A percentile compares a stretch with the other conserved stretches of the same genome.
phyloP scores from a whole-genome alignment of 2,113 vertebrate species.

The Notiomystis cincta region DNA sequence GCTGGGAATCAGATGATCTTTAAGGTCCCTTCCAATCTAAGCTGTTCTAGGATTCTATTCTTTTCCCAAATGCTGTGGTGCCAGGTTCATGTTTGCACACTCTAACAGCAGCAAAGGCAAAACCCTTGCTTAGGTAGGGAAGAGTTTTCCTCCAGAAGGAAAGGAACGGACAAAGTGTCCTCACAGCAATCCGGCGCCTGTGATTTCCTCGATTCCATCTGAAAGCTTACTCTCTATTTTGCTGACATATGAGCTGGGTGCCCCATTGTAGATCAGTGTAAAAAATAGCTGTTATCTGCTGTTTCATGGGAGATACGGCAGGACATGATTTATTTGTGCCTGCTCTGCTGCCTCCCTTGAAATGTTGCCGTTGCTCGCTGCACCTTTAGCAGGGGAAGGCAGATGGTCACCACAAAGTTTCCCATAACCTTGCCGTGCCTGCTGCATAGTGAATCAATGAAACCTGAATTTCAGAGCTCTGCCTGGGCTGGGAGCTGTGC shows the following conservation, averaged over 20 bases:
- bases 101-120: background rate
- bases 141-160: background rate
- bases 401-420: slow-evolving; percentile 37
- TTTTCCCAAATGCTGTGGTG: background rate
- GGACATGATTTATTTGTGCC: slow-evolving; percentile 35
- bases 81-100: accelerated
- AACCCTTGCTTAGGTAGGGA: background rate
- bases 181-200: background rate
- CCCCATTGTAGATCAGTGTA: slow-evolving; percentile 28
- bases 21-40: background rate
- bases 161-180: background rate
- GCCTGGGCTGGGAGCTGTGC: background rate
- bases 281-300: slow-evolving; percentile 37
- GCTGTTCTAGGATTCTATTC: background rate
- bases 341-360: slow-evolving; percentile 17
- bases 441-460: slow-evolving; percentile 29
- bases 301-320: background rate
- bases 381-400: background rate
- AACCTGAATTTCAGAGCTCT: slow-evolving; percentile 25
- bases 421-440: slow-evolving; percentile 1
- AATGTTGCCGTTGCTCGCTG: background rate
- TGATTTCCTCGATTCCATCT: background rate
- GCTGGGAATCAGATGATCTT: background rate
- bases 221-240: background rate
- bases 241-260: slow-evolving; percentile 18